Base-by-base conservation (phyloP, 2,888 invertebrate species). In the Lissonota sp. region DNA sequence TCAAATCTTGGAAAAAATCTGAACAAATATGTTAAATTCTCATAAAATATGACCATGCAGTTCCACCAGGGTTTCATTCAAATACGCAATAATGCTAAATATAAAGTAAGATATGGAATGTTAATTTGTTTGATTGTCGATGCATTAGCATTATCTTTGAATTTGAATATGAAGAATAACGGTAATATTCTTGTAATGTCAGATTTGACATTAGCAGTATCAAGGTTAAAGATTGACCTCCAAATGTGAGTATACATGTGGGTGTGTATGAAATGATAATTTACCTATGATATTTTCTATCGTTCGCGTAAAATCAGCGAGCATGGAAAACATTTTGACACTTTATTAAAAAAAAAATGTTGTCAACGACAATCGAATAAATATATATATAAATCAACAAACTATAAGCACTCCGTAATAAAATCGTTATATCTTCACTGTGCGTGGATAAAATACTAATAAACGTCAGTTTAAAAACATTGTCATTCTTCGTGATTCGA, bases 251-350 rank as follows among this genome's bases (percentile, higher is more conserved):
- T 75, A 5, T 5, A 46, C 39, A 44, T 39, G 63, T 40, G 12
- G 14, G 58, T 26, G 8, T 14, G 7, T 66, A 12, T 26, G 26
- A 14, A 63, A 49, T 66, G 16, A 42, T 67, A 51, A 74, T 81
- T 89, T 88, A 91, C 91, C 91, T 87, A 90, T 88, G 62, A 85
- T 76, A 72, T 86, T 83, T 79, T 88, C 87, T 80, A 91, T 75
- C 46, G 76, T 86, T 82, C 85, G 84, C 84, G 84, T 87, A 40
- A 88, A 51, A 66, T 86, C 74, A 58, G 85, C 84, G 69, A 87
- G 77, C 67, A 87, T 69, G 10, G 89, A 85, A 84, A 88, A 86
- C 91, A 90, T 91, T 72, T 85, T 89, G 84, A 81, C 70, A 67
- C 44, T 55, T 6, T 62, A 14, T 55, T 16, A 10, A 37, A 67